Evolutionary conservation across 2,113 vertebrate genomes (phyloP), one percentile per base, ranked within the genome.

Genomic region (Potamarius usumacintae): DNA sequence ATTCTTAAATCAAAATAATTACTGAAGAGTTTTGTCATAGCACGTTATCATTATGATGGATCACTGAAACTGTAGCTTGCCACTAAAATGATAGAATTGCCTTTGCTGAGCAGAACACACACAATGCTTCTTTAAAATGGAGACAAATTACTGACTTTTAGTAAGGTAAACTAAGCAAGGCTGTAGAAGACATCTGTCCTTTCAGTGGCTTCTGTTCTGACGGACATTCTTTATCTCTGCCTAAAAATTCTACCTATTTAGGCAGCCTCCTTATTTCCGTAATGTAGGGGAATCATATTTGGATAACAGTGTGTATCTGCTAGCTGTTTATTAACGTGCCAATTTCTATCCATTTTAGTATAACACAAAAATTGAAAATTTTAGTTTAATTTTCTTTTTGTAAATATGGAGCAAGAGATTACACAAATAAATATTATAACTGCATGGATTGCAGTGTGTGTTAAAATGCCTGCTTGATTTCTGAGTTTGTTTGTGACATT

Each of bases 401-500:
- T 67, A 30, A 67, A 27, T 12, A 65, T 65, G 63, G 25, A 65
- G 9, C 22, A 25, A 63, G 62, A 18, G 17, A 4, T 60, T 60
- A 25, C 22, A 63, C 11, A n/a, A 67, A 67, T 27, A 67, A 67
- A 63, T 8, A 11, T 27, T 67, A 67, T 67, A 27, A 67, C 42
- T 42, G 42, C 42, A 42, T 42, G 42, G 42, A 42, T 42, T 42
- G 42, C 42, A 42, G 42, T 42, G 42, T 4, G 4, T 42, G 42
- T 42, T 42, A 42, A 42, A 42, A 5, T 79, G 9, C 53, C 12
- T 74, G n/a, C 52, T 72, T 82, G 6, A 55, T 85, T 88, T 85
- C 72, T 48, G 62, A 53, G 22, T 20, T 53, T 83, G 55, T 85
- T 82, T 84, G 42, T 50, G 55, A 85, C 53, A 22, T 77, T 65